Percentiles rank a stretch among this genome's conserved stretches.
phyloP scores from a whole-genome alignment of 64 coral and sea anemone genomes.

The Montipora foliosa region DNA sequence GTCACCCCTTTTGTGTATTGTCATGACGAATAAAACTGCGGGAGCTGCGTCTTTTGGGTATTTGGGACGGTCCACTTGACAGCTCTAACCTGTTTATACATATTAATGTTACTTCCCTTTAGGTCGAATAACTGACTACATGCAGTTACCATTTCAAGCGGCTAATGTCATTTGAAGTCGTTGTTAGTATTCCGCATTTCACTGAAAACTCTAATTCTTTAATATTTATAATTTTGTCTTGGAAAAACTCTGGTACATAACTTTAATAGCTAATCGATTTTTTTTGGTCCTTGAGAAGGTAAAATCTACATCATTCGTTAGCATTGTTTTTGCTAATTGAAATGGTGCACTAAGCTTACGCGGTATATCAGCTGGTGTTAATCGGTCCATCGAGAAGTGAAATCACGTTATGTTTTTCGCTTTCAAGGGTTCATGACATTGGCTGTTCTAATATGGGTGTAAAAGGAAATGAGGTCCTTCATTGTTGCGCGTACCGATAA shows the following conservation, averaged over 20 bases:
- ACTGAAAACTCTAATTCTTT: too few species aligned
- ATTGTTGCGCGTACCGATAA: not conserved
- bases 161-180: constrained; percentile 6
- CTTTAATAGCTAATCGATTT: not conserved
- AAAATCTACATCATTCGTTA: constrained; percentile 34
- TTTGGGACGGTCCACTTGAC: constrained; percentile 30
- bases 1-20: not conserved
- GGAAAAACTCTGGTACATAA: not conserved
- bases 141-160: not conserved
- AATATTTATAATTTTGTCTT: not conserved
- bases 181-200: constrained; percentile 23
- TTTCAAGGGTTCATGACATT: not conserved
- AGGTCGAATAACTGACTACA: constrained; percentile 1
- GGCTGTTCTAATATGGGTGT: not conserved
- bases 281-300: not conserved
- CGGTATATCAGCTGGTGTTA: not conserved
- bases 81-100: constrained; percentile 24
- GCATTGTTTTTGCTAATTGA: not conserved
- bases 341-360: not conserved
- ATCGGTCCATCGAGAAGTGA: not conserved
- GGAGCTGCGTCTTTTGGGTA: not conserved
- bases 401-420: not conserved
- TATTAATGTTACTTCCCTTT: constrained; percentile 45
- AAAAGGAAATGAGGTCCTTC: constrained; percentile 5
- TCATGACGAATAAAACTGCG: not conserved